phyloP scores from a whole-genome alignment of 2,888 invertebrate genomes.

The Meghimatium bilineatum region DNA sequence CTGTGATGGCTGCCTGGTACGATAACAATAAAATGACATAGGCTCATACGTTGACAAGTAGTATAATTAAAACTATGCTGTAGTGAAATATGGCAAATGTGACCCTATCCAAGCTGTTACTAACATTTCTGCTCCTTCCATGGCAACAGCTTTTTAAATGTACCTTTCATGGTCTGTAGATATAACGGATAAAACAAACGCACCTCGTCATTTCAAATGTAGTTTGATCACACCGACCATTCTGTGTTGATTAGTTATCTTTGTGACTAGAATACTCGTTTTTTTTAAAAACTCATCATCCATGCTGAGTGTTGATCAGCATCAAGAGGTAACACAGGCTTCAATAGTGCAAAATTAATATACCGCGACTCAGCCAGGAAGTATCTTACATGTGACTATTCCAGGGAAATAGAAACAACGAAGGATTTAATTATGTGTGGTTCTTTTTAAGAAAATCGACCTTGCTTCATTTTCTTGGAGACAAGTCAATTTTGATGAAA shows the following conservation, averaged over 20 bases:
- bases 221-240: conserved; percentile 29
- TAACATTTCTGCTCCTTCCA: conserved; percentile 36
- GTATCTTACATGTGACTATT: conserved; percentile 2
- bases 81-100: conserved; percentile 35
- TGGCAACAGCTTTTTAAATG: conserved; percentile 41
- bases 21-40: neutral
- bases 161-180: conserved; percentile 24
- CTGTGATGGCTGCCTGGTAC: neutral
- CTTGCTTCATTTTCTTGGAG: conserved; percentile 37
- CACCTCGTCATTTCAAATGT: conserved; percentile 26
- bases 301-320: neutral
- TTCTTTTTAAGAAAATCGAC: conserved; percentile 37
- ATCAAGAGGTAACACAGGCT: neutral
- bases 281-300: neutral
- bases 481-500: conserved; percentile 47
- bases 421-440: conserved; percentile 39
- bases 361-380: neutral
- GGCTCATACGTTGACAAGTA: conserved; percentile 22
- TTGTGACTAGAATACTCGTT: too few species aligned
- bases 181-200: conserved; percentile 28
- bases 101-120: conserved; percentile 38
- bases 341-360: neutral
- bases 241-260: conserved; percentile 16
- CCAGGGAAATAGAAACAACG: conserved; percentile 27
- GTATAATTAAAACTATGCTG: conserved; percentile 31